phyloP scores from a whole-genome alignment of 1,140 invertebrate species.

The Drosophila repleta region DNA sequence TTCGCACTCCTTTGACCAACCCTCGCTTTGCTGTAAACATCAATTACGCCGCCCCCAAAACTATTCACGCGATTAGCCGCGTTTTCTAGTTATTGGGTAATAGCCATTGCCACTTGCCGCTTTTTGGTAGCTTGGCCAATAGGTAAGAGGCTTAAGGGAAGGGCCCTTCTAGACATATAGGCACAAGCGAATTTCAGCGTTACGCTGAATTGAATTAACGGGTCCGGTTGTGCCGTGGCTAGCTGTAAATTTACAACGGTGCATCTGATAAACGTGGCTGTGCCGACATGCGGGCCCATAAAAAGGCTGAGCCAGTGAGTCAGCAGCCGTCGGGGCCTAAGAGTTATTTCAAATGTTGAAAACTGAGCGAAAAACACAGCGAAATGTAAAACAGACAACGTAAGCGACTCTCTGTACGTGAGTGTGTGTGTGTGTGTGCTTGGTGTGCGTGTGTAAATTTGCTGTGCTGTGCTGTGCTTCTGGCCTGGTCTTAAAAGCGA shows the following conservation, averaged over 20 bases:
- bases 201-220: conserved; percentile 80
- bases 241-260: conserved; percentile 73
- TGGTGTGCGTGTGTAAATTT: conserved; percentile 37
- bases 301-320: conserved; percentile 53
- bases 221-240: conserved; percentile 46
- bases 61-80: conserved; percentile 80
- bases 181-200: conserved; percentile 44
- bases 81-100: conserved; percentile 76
- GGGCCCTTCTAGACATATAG: conserved; percentile 22
- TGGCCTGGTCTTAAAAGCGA: conserved; percentile 76
- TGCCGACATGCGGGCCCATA: conserved; percentile 52
- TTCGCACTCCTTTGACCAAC: background rate
- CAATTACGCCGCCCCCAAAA: conserved; percentile 75
- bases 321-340: conserved; percentile 44
- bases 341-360: conserved; percentile 72
- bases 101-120: conserved; percentile 35
- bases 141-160: background rate
- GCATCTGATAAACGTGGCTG: conserved; percentile 75
- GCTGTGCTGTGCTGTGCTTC: conserved; percentile 38
- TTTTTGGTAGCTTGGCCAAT: conserved; percentile 8
- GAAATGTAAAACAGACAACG: conserved; percentile 73
- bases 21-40: conserved; percentile 69
- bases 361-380: conserved; percentile 57
- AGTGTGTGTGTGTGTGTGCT: conserved; percentile 15
- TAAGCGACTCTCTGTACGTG: conserved; percentile 16